Evolutionary conservation across 2,113 vertebrate species (phyloP).

Genomic region (Silurus glanis): DNA sequence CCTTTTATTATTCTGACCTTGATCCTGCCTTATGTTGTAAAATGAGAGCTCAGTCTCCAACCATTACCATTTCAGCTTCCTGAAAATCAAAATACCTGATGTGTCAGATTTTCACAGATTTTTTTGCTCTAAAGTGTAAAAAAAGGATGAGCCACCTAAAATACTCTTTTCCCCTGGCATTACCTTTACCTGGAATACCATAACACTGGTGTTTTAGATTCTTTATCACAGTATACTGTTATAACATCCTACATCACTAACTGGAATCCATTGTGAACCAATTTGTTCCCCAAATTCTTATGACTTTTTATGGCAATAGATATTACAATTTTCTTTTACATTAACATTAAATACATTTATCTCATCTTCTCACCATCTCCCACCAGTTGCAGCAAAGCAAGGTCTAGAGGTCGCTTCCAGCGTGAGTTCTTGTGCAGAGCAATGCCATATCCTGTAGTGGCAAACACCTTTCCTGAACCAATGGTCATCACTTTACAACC

Average conservation of each 20-base stretch:
- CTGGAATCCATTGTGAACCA: neutral
- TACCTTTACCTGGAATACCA: neutral
- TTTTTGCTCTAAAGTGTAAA: neutral
- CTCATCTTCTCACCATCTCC: slow-evolving; percentile 78
- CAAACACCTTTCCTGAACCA: slow-evolving; percentile 88
- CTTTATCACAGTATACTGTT: neutral
- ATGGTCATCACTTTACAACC: slow-evolving; percentile 94
- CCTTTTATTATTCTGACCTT: neutral
- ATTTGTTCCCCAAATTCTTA: neutral
- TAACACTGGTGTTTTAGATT: neutral
- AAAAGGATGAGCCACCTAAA: neutral
- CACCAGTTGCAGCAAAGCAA: slow-evolving; percentile 86
- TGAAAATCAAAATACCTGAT: neutral
- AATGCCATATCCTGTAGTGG: slow-evolving; percentile 88
- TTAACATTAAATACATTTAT: neutral
- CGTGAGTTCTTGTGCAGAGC: slow-evolving; percentile 87
- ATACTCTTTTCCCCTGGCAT: neutral
- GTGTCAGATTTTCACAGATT: neutral
- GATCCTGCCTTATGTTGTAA: neutral
- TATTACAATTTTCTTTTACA: neutral
- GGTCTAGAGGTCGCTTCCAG: slow-evolving; percentile 86
- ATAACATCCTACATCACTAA: neutral
- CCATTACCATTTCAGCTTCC: neutral
- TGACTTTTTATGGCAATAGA: neutral
- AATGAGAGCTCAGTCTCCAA: neutral